These are phyloP conservation scores for Spodoptera frugiperda DNA, from an alignment of 1,140 invertebrate genomes.

Conservation along the genomic window DNA sequence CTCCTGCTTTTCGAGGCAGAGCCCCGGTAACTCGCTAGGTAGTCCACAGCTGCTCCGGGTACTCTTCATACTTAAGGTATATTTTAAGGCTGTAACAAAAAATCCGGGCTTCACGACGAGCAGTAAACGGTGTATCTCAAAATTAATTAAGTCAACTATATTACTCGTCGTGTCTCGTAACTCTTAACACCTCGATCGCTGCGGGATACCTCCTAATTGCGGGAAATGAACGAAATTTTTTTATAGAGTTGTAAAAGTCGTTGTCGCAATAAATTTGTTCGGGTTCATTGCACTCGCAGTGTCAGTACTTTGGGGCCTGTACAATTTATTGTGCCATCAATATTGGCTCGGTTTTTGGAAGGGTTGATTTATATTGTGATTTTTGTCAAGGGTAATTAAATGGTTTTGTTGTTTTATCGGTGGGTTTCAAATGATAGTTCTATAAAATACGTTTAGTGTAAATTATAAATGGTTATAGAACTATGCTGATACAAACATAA, in stretches of 20 bases:
- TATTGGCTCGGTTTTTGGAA: neutral
- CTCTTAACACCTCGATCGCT: conserved; percentile 44
- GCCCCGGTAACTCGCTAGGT: too few relatives aligned
- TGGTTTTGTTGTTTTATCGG: too few relatives aligned
- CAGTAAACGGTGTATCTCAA: conserved; percentile 51
- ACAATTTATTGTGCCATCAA: too few relatives aligned
- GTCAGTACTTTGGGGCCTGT: neutral
- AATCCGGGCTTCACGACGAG: neutral
- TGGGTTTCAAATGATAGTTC: too few relatives aligned
- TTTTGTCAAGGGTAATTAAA: too few relatives aligned
- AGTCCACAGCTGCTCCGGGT: too few relatives aligned
- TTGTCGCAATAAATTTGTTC: conserved; percentile 34
- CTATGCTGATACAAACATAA: too few relatives aligned
- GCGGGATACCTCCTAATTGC: conserved; percentile 55
- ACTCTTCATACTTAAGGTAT: neutral
- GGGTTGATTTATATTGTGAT: conserved; percentile 43
- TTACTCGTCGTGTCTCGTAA: conserved; percentile 37
- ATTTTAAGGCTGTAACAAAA: neutral
- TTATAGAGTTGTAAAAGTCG: conserved; percentile 59
- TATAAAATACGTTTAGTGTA: too few relatives aligned
- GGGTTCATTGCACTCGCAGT: conserved; percentile 54
- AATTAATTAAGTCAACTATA: conserved; percentile 59
- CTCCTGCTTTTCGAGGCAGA: too few relatives aligned
- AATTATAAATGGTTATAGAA: too few relatives aligned
- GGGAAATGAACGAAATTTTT: conserved; percentile 61